Percentiles rank a stretch among this genome's conserved stretches.
Conservation (phyloP, 2,113 vertebrate species). For the Microtus oregoni region DNA sequence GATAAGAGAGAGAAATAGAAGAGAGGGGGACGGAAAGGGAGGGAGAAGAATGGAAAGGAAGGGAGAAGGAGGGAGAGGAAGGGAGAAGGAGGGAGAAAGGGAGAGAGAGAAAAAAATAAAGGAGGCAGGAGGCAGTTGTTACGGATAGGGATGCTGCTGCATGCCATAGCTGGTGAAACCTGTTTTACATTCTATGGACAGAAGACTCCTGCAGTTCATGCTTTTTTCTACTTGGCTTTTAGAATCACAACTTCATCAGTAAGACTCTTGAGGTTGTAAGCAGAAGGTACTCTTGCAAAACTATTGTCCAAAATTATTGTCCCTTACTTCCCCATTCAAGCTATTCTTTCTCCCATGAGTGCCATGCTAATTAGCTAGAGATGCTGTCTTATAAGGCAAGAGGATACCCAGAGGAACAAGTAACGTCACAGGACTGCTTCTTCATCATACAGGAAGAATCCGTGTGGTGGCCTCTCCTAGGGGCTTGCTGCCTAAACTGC, state of each 20-base stretch:
- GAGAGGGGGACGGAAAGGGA: background rate
- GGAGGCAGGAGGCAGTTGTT: background rate
- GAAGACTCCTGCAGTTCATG: background rate
- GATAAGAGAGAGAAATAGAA: background rate
- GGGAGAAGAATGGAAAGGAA: rapidly evolving
- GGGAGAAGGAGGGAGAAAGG: background rate
- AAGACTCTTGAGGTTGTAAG: background rate
- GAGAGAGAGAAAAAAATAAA: background rate
- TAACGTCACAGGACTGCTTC: background rate
- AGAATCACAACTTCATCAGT: background rate
- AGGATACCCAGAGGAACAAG: background rate
- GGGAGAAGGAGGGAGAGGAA: background rate
- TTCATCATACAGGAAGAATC: background rate
- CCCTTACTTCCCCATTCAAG: background rate
- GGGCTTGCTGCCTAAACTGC: background rate
- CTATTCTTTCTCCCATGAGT: background rate
- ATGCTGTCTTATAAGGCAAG: background rate
- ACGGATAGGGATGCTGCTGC: background rate
- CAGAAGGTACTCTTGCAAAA: background rate
- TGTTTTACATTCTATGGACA: background rate
- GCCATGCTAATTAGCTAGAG: background rate
- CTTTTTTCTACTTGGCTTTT: background rate
- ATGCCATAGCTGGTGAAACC: background rate
- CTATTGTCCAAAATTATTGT: too few relatives aligned
- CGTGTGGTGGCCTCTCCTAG: rapidly evolving